Evolutionary conservation across 2,888 invertebrate species (phyloP).

Genomic region (Amblyjoppa fuscipennis): DNA sequence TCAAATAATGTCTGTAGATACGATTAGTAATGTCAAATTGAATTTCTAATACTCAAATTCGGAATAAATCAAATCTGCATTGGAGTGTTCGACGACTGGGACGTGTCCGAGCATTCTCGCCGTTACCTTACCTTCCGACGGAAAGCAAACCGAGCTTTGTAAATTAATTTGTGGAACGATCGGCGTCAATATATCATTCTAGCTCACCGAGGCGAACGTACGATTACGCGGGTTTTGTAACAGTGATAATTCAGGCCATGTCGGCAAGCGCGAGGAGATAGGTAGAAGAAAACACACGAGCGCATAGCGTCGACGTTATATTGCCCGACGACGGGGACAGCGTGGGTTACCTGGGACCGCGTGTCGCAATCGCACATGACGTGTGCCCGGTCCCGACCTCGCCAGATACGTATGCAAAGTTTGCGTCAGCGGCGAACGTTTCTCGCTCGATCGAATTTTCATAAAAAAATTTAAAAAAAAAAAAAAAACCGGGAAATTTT

Average conservation of each 20-base stretch:
- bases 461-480: not conserved
- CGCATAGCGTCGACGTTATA: not conserved
- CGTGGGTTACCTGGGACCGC: constrained; percentile 31
- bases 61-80: too few relatives aligned
- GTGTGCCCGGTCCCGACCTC: constrained; percentile 32
- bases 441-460: constrained; percentile 13
- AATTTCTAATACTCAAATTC: not conserved
- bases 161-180: not conserved
- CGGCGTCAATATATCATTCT: not conserved
- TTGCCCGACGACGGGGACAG: constrained; percentile 2
- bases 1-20: too few relatives aligned
- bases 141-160: not conserved
- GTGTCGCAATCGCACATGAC: constrained; percentile 44
- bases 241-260: not conserved
- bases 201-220: constrained; percentile 4
- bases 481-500: too few relatives aligned
- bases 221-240: constrained; percentile 16
- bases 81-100: too few relatives aligned
- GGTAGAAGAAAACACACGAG: constrained; percentile 9
- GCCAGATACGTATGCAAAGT: constrained; percentile 33
- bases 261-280: constrained; percentile 20
- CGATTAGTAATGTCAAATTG: too few relatives aligned
- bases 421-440: constrained; percentile 8
- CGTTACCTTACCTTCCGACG: not conserved
- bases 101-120: too few relatives aligned